A percentile compares a stretch with the other conserved stretches of the same genome.
These are phyloP conservation scores for Spizaetus ornatus DNA, from an alignment of 2,113 vertebrate species.

Conservation along the genomic window DNA sequence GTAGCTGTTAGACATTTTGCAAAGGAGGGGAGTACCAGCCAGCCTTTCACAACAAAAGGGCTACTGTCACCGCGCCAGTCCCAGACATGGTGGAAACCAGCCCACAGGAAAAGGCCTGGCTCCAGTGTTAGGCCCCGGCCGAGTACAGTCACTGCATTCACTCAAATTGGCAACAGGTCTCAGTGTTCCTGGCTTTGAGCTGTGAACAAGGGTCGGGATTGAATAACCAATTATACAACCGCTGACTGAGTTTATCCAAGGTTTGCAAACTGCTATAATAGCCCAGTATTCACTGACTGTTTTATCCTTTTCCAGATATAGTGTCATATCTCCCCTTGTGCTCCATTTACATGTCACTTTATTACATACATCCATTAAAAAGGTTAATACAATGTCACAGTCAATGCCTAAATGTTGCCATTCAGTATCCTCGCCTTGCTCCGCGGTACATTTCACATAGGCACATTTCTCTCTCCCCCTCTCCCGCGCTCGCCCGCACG, in stretches of 20 bases:
- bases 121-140: constrained; percentile 81
- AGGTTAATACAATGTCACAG: constrained; percentile 80
- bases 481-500: background rate
- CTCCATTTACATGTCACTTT: constrained; percentile 82
- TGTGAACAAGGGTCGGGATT: constrained; percentile 89
- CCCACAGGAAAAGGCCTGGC: constrained; percentile 98
- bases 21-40: constrained; percentile 78
- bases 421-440: constrained; percentile 57
- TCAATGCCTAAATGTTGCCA: constrained; percentile 73
- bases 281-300: constrained; percentile 84
- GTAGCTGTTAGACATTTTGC: constrained; percentile 82
- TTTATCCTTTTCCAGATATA: constrained; percentile 83
- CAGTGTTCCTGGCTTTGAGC: constrained; percentile 81
- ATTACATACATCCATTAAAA: constrained; percentile 80
- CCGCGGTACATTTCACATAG: constrained; percentile 32
- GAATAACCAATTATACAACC: constrained; percentile 96
- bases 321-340: constrained; percentile 80
- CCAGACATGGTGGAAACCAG: constrained; percentile 92
- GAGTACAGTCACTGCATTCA: constrained; percentile 94
- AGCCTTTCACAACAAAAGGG: constrained; percentile 91
- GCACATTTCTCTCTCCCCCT: constrained; percentile 50
- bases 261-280: constrained; percentile 89
- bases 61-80: constrained; percentile 95
- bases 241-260: constrained; percentile 91
- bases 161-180: constrained; percentile 89